Base-by-base conservation (phyloP, 2,888 invertebrate species). In the Euzetes globulus region DNA sequence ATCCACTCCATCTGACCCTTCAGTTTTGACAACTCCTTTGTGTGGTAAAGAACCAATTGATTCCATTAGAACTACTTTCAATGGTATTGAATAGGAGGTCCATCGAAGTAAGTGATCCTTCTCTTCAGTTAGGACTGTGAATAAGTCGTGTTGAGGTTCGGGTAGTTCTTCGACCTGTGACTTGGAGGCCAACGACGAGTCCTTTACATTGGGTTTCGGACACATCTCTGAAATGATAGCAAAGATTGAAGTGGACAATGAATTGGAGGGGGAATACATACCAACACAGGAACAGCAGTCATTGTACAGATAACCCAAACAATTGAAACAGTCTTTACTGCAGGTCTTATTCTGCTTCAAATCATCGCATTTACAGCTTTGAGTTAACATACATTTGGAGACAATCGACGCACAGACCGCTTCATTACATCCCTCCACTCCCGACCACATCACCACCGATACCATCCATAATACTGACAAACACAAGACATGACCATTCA, bases 231-330 rank as follows among this genome's bases (percentile, higher is more conserved):
- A 22, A 82, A 19, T 9, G n/a, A 3, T 4, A 50, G 6, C 82
- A 80, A 74, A 13, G 55, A 72, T 47, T 33, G 25, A n/a, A 72
- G 52, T 19, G 76, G 17, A 47, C 19, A 75, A 74, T n/a, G 65
- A 77, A 73, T 41, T 33, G 33, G 72, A 72, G 55, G 52, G 63
- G 52, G 72, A 55, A 55, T 47, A 85, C 92, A 88, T 85, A 96
- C 97, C 96, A 80, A 97, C 94, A 86, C 96, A 97, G 73, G 94
- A 94, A 82, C 97, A 97, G 84, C 97, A 97, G 83, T 96, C 94
- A 78, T 88, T 89, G 83, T 93, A 96, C 72, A 94, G 87, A 80
- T 90, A 89, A 79, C 90, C 91, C 75, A 97, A 87, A 81, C 97
- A 97, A 81, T 88, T 90, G 80, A 90, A 90, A 81, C 97, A 97